Evolutionary conservation across 2,113 vertebrate species (phyloP).

Genomic region (Planiliza haematocheilus): DNA sequence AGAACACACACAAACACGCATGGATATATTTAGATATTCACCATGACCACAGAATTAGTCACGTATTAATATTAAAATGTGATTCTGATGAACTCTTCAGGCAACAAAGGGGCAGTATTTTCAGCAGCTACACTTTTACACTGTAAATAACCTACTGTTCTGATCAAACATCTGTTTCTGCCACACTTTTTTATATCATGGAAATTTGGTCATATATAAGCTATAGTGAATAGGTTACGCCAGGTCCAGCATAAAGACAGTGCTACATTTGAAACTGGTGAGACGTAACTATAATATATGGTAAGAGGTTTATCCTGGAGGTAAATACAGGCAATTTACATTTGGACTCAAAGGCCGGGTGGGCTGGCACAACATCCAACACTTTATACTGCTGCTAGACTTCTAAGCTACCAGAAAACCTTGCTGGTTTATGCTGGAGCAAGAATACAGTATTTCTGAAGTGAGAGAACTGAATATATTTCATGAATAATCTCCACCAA

Average conservation of each 20-base stretch:
- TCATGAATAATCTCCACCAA: slow-evolving; percentile 1
- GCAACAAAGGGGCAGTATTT: background rate
- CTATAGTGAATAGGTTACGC: background rate
- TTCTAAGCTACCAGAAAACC: background rate
- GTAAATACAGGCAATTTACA: background rate
- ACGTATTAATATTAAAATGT: background rate
- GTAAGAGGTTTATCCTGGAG: background rate
- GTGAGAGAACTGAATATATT: background rate
- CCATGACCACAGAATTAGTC: background rate
- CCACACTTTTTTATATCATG: background rate
- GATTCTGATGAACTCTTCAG: background rate
- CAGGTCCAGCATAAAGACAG: background rate
- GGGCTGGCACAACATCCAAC: background rate
- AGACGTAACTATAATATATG: no score
- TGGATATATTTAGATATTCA: background rate
- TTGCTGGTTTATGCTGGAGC: background rate
- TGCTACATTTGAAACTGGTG: background rate
- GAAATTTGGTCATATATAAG: no score
- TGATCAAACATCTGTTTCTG: background rate
- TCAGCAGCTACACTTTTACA: no score
- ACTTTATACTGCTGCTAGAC: background rate
- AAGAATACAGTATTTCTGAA: background rate
- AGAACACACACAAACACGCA: slow-evolving; percentile 1
- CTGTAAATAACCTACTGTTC: background rate
- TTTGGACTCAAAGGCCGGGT: background rate